Base-by-base conservation (phyloP, 2,888 invertebrate genomes). In the Meliscaeva auricollis region DNA sequence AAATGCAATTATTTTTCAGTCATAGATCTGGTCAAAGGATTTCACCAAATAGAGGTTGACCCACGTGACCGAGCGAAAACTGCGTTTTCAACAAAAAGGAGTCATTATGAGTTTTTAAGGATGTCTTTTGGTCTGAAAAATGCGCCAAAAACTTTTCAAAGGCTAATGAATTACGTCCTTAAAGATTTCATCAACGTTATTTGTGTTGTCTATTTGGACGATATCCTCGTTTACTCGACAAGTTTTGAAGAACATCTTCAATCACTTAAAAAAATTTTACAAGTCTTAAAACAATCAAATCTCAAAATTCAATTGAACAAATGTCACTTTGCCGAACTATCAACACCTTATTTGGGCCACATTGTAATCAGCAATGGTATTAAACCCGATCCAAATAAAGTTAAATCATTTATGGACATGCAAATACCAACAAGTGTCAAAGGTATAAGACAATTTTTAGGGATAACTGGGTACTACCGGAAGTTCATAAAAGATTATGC, bases 341-440 rank as follows among this genome's bases (percentile, higher is more conserved):
- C 60, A 5, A 62, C 62, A 35, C 41, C 54, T 7, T 70, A 62
- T 58, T 41, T 87, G 13, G 76, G 84, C 2, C 69, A 84, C 35
- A 62, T 70, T 48, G 50, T 82, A 44, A 50, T 78, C 13, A 68
- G 20, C 7, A 15, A 68, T 6, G 69, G 62, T 13, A 77, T 77
- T 3, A 69, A 26, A 30, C 89, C 90, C 7, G 88, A 90, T 60
- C 88, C 88, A 6, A 82, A 85, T 2, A 90, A 89, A 85, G 60
- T 88, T 7, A 50, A 77, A 56, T 85, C 87, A 9, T 73, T 88
- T 11, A 13, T 9, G 5, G 46, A 73, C 32, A 60, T 48, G 56
- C 11, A 87, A n/a, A 32, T 89, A 17, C 88, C 87, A n/a, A 87
- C 85, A 62, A 88, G 84, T 3, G 68, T 58, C 64, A 89, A 88